Conservation (phyloP, 2,888 invertebrate genomes). For the Himalopsyche kuldschensis region DNA sequence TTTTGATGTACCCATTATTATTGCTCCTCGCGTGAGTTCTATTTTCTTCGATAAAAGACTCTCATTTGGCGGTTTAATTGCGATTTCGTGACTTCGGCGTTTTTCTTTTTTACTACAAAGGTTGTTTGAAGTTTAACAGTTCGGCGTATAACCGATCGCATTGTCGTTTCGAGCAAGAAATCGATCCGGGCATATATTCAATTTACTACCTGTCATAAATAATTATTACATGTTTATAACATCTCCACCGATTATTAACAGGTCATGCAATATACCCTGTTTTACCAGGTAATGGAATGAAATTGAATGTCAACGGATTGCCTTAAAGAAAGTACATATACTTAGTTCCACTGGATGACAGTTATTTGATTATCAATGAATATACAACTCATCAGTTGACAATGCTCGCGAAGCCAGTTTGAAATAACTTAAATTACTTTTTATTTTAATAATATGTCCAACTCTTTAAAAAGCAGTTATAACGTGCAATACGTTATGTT, state of each 20-base stretch:
- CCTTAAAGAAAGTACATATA: no score
- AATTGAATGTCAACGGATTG: no score
- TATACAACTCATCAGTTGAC: no score
- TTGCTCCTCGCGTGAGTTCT: slow-evolving; percentile 23
- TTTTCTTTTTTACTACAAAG: background rate
- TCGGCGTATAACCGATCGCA: background rate
- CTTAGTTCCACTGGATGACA: no score
- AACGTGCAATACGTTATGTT: no score
- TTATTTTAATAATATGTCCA: no score
- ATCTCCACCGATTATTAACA: background rate
- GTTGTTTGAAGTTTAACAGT: background rate
- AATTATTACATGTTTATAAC: background rate
- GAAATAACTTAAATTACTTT: no score
- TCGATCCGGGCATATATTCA: background rate
- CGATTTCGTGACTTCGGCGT: slow-evolving; percentile 31
- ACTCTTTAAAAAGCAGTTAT: no score
- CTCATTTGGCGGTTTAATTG: slow-evolving; percentile 28
- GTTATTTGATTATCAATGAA: no score
- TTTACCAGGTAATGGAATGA: no score
- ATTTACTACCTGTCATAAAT: background rate
- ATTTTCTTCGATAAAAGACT: slow-evolving; percentile 20
- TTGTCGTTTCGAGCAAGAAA: background rate
- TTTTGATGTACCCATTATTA: slow-evolving; percentile 28
- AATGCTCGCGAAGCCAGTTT: no score
- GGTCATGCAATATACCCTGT: no score